A percentile compares a stretch with the other conserved stretches of the same genome.
Evolutionary conservation across 1,140 invertebrate genomes (phyloP).

Genomic region (Hyphantria cunea): DNA sequence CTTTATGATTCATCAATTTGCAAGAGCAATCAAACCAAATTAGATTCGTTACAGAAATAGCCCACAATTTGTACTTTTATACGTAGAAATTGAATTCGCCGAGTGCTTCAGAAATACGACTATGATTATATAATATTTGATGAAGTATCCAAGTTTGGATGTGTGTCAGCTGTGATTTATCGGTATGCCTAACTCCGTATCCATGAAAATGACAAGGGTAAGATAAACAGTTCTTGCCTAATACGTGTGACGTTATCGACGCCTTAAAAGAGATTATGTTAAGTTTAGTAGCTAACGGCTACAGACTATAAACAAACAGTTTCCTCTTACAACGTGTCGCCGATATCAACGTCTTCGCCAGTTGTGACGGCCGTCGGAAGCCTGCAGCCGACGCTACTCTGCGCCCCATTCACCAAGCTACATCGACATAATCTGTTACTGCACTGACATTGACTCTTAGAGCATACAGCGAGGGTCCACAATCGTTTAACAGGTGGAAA

Average conservation of each 20-base stretch:
- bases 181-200: neutral
- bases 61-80: conserved; percentile 42
- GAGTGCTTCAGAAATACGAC: conserved; percentile 27
- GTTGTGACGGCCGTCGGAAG: conserved; percentile 40
- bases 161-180: conserved; percentile 8
- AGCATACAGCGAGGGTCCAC: conserved; percentile 2
- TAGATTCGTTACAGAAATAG: conserved; percentile 42
- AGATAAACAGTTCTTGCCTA: neutral
- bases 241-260: neutral
- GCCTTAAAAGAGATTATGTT: conserved; percentile 9
- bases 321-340: conserved; percentile 32
- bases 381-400: conserved; percentile 33
- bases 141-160: conserved; percentile 13
- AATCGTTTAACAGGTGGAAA: neutral
- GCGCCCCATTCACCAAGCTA: conserved; percentile 24
- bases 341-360: conserved; percentile 38
- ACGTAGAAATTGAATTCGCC: conserved; percentile 35
- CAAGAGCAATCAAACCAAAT: conserved; percentile 39
- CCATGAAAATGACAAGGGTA: neutral
- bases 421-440: conserved; percentile 2
- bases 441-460: conserved; percentile 5
- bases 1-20: conserved; percentile 44
- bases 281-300: neutral
- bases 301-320: conserved; percentile 25
- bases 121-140: conserved; percentile 33